Evolutionary conservation across 2,113 vertebrate species (phyloP), one percentile per base, ranked within the genome.

Genomic region (Eulemur rufifrons): DNA sequence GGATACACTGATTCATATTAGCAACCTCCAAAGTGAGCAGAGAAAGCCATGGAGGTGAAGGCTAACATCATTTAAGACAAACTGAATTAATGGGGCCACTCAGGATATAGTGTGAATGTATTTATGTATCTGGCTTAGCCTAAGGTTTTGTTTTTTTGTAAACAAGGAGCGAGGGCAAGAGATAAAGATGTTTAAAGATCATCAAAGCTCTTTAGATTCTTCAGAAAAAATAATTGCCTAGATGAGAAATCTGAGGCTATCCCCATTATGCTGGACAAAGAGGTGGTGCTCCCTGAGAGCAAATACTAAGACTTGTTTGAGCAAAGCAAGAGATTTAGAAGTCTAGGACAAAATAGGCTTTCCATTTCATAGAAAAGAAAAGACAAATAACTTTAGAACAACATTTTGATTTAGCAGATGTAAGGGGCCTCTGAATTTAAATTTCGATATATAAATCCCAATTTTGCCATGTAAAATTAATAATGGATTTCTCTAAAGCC

Each of bases 391-490:
- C 95, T 97, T 98, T 96, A 97, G 89, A 98, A 97, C 88, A 96
- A 92, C 1, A 5, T 98, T 98, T 98, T 98, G 97, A 98, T 98
- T 98, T 97, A 96, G 71, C 63, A 97, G 96, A 89, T 97, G 90
- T 97, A 96, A 98, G 97, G 83, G 94, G 93, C 92, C 76, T 98
- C 92, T 95, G 87, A 95, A 98, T 98, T 98, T 97, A 98, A 98
- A 98, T 98, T 96, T 97, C 45, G 20, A 94, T 97, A 97, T 97
- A 98, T 98, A 98, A 97, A 98, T 98, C 94, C 95, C 96, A 97
- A 95, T 98, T 98, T 98, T 98, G 82, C 98, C 96, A 98, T 98
- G 97, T 98, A 98, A 97, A 98, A 98, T 98, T 98, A 98, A 97
- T 98, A 98, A 98, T 83, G 86, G 98, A 96, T 98, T 98, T 98